Base-by-base conservation (phyloP, 2,113 vertebrate genomes). In the Chiloscyllium plagiosum region DNA sequence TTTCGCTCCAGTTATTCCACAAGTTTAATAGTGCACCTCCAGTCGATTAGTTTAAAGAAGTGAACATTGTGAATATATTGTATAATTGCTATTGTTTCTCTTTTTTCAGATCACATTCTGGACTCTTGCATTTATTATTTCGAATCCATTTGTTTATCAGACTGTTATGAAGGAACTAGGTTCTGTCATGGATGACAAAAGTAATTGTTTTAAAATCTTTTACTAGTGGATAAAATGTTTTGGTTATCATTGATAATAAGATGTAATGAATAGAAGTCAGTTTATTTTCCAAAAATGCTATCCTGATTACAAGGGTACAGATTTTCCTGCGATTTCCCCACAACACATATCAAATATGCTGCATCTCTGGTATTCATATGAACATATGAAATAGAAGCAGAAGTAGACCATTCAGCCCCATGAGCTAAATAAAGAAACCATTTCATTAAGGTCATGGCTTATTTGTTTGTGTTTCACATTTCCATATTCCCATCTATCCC, bases 41-140 rank as follows among this genome's bases (percentile, higher is more conserved):
- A 37, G 33, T 93, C 17, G 33, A 37, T n/a, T 56, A 61, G 52
- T 4, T 90, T 13, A 33, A 4, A 90, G 37, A 66, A 93, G 33
- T 20, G 80, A 47, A 20, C 80, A 83, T 83, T 83, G 37, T 83
- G 37, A 37, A 66, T 68, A 6, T 37, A 0, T 90, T 19, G 56
- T 61, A n/a, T 68, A 6, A 66, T n/a, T 96, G 89, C 65, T 95
- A 96, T 95, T 97, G 96, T 69, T 66, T 33, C 96, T 17, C 96
- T 95, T 97, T 78, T 97, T 78, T 97, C 96, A 80, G 98, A 69
- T 97, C 96, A 96, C 98, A 0, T 98, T 98, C 96, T 98, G 98
- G 98, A 97, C 98, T 0, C 96, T 98, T 95, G 97, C 96, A 29
- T 98, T 98, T 96, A 96, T 98, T 96, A 96, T 98, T 0, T 97